phyloP scores from a whole-genome alignment of 2,888 invertebrate genomes.

The Ormyrus nitidulus region DNA sequence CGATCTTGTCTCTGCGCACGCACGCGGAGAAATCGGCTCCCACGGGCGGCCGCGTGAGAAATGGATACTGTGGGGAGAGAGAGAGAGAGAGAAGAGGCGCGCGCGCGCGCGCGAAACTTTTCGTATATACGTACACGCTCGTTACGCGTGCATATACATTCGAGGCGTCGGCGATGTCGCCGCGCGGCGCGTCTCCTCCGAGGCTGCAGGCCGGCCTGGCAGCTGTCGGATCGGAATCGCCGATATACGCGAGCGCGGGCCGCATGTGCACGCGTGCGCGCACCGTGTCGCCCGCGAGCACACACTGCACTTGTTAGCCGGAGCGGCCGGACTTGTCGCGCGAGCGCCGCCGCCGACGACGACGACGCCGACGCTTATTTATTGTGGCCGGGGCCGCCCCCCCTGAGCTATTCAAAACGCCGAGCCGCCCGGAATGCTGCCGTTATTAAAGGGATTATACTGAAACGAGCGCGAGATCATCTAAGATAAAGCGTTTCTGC shows the following conservation, averaged over 20 bases:
- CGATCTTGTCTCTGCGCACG: not conserved
- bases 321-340: no score
- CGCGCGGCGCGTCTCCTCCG: not conserved
- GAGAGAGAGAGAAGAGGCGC: not conserved
- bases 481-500: no score
- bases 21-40: slow-evolving; percentile 12
- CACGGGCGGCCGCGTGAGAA: slow-evolving; percentile 14
- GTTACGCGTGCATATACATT: not conserved
- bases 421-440: not conserved
- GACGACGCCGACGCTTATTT: not conserved
- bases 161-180: slow-evolving; percentile 7
- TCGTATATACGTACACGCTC: not conserved
- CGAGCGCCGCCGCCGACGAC: not conserved
- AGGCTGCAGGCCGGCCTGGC: slow-evolving; percentile 1
- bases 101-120: not conserved
- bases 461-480: no score
- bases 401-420: not conserved
- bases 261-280: no score
- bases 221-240: slow-evolving; percentile 41
- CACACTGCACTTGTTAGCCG: no score
- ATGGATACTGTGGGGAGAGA: no score
- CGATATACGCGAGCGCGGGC: not conserved
- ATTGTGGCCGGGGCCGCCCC: not conserved
- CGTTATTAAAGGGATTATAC: not conserved
- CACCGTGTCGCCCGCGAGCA: no score